Evolutionary conservation across 1,140 invertebrate species (phyloP).

Genomic region (Ganaspis sp.): DNA sequence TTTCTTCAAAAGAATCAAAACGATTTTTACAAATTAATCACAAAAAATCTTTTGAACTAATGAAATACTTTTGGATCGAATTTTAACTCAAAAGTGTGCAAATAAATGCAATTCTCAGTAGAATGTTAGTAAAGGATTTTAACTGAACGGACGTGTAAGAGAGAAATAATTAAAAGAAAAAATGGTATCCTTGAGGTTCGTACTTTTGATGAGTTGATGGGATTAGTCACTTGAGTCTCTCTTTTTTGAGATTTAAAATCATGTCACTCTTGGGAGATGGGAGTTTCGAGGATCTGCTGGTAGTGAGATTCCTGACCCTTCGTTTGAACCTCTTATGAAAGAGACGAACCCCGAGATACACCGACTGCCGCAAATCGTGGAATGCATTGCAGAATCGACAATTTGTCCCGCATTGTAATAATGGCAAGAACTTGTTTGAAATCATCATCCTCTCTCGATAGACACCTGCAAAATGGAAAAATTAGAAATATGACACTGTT

Average conservation of each 20-base stretch:
- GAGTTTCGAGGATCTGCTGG: not conserved
- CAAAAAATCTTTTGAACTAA: too few relatives aligned
- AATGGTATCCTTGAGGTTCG: not conserved
- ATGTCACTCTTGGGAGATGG: not conserved
- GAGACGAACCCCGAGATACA: not conserved
- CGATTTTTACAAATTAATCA: too few relatives aligned
- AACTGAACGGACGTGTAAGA: not conserved
- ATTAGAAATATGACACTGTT: too few relatives aligned
- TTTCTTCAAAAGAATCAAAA: too few relatives aligned
- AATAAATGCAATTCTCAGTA: not conserved
- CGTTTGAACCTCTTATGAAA: not conserved
- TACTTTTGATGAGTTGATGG: not conserved
- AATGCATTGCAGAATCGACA: conserved; percentile 60
- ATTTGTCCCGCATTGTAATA: conserved; percentile 57
- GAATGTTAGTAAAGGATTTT: not conserved
- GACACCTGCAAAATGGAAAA: too few relatives aligned
- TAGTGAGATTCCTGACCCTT: not conserved
- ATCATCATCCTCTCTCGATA: not conserved
- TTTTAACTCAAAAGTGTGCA: too few relatives aligned
- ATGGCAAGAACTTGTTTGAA: conserved; percentile 45
- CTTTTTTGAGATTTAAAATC: conserved; percentile 1
- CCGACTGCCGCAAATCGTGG: conserved; percentile 51
- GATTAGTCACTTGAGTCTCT: not conserved
- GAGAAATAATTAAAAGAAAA: not conserved
- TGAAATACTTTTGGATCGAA: too few relatives aligned